Evolutionary conservation across 2,797 vertebrate species (phyloP).

Genomic region (Acanthornis magna): DNA sequence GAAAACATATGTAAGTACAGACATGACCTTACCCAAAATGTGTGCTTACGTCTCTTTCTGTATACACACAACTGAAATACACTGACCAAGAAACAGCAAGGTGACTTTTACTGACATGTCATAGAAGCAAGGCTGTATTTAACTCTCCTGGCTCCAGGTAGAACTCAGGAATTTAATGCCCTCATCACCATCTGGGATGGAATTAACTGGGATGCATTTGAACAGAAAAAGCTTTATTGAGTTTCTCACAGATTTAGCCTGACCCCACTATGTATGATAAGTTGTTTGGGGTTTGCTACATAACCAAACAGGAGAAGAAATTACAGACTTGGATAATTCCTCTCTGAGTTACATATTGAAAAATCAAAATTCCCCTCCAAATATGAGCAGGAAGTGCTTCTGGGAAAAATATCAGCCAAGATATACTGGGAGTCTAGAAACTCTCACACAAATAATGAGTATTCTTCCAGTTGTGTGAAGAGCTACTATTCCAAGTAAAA

Average conservation of each 20-base stretch:
- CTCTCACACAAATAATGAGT: not conserved
- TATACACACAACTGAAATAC: not conserved
- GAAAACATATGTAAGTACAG: not conserved
- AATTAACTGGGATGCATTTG: not conserved
- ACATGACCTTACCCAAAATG: not conserved
- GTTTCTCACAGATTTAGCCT: not conserved
- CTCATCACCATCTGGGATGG: not conserved
- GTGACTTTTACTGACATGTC: not conserved
- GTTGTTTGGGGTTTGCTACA: not conserved
- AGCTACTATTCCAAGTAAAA: not conserved
- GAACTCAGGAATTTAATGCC: not conserved
- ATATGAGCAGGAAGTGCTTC: not conserved
- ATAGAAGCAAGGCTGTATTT: not conserved
- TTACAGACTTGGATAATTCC: not conserved
- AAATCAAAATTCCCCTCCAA: not conserved
- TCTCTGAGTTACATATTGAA: not conserved
- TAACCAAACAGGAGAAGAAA: not conserved
- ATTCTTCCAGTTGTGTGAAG: not conserved
- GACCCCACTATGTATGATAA: not conserved
- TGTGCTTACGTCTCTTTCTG: not conserved
- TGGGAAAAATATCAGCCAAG: not conserved
- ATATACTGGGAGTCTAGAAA: not conserved
- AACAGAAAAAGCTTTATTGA: not conserved
- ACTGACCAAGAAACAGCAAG: not conserved
- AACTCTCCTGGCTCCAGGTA: not conserved